phyloP scores from a whole-genome alignment of 1,140 invertebrate genomes.

The Monochamus saltuarius region DNA sequence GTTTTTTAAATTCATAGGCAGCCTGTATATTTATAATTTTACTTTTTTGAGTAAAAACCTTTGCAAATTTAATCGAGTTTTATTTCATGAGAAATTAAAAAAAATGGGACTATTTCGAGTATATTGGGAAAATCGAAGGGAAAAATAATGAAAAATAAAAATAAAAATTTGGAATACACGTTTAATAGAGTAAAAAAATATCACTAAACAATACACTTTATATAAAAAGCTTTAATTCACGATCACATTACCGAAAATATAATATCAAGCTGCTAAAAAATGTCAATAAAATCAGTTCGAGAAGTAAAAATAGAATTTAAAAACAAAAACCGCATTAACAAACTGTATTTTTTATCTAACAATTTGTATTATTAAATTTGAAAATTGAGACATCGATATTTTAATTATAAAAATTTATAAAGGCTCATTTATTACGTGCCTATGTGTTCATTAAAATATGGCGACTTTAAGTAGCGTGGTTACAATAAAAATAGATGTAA shows the following conservation, averaged over 20 bases:
- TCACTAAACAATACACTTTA: slow-evolving; percentile 51
- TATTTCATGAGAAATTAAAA: slow-evolving; percentile 2
- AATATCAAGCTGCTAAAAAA: slow-evolving; percentile 35
- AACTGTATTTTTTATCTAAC: slow-evolving; percentile 37
- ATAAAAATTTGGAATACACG: slow-evolving; percentile 43
- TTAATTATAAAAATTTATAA: slow-evolving; percentile 42
- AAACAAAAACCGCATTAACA: slow-evolving; percentile 28
- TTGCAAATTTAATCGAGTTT: no score
- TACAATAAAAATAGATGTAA: slow-evolving; percentile 35
- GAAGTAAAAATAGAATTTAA: slow-evolving; percentile 31
- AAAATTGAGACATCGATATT: slow-evolving; percentile 44
- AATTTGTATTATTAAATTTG: slow-evolving; percentile 39
- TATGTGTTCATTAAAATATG: slow-evolving; percentile 17
- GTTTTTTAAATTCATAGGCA: no score
- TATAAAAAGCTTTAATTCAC: slow-evolving; percentile 51
- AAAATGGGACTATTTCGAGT: neutral
- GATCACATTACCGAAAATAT: slow-evolving; percentile 49
- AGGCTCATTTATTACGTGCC: slow-evolving; percentile 26
- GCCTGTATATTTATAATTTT: no score
- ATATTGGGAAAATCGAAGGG: neutral
- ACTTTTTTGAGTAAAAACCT: no score
- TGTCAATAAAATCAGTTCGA: slow-evolving; percentile 24
- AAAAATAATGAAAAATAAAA: slow-evolving; percentile 18
- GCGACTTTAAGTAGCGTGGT: slow-evolving; percentile 18
- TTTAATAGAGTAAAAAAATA: slow-evolving; percentile 52